These are phyloP conservation scores for Ascaphus truei DNA, from an alignment of 2,113 vertebrate genomes.

Conservation along the genomic window DNA sequence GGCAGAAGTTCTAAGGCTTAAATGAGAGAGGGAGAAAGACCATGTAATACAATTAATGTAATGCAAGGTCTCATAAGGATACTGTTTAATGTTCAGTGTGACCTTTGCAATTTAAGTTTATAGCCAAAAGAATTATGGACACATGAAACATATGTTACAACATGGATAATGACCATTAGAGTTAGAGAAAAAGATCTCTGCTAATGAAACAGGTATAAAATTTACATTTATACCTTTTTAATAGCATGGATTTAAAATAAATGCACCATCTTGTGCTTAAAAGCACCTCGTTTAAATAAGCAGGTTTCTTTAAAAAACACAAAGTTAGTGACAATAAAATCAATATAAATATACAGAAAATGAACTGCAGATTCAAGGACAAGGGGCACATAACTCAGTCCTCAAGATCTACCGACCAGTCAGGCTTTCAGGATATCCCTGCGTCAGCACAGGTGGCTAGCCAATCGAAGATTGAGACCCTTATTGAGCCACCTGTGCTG, in stretches of 20 bases:
- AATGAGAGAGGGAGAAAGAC: neutral
- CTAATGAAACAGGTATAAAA: constrained; percentile 36
- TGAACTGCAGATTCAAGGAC: no score
- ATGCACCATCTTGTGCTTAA: constrained; percentile 14
- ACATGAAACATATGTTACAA: constrained; percentile 29
- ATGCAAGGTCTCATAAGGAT: constrained; percentile 7
- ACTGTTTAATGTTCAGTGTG: constrained; percentile 7
- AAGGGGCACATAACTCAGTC: no score
- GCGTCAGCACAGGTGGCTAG: no score
- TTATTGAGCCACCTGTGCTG: no score
- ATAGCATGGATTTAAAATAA: constrained; percentile 15
- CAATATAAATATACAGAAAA: no score
- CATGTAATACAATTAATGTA: neutral
- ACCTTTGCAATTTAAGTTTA: constrained; percentile 34
- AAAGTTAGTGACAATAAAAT: no score
- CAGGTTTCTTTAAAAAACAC: no score
- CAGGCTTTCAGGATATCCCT: no score
- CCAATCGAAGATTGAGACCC: no score
- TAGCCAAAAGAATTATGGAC: constrained; percentile 29
- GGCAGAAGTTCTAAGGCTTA: neutral
- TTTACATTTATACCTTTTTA: constrained; percentile 23
- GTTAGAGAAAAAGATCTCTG: constrained; percentile 11
- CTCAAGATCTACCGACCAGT: no score
- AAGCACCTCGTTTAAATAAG: neutral
- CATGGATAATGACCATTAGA: constrained; percentile 32